Evolutionary conservation across 2,888 invertebrate species (phyloP).

Genomic region (Lochmaea crataegi): DNA sequence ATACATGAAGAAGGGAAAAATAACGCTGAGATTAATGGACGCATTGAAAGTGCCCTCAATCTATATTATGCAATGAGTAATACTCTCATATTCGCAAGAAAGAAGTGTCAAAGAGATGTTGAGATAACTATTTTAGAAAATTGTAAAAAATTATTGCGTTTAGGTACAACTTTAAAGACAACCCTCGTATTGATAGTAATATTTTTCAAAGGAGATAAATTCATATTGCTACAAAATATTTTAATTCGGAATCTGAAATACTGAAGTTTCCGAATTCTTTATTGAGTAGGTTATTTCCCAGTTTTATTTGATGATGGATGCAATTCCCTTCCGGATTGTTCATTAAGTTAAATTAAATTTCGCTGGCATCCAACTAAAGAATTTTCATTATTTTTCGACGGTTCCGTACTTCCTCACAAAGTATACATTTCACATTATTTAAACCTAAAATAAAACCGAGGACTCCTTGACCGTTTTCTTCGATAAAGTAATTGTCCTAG

Average conservation of each 20-base stretch:
- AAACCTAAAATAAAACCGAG: not conserved
- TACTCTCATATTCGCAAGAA: no score
- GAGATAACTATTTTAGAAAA: no score
- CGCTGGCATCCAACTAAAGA: not conserved
- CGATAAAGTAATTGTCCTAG: not conserved
- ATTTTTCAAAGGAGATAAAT: no score
- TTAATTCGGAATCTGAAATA: not conserved
- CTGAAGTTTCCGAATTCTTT: not conserved
- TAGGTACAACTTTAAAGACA: no score
- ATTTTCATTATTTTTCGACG: not conserved
- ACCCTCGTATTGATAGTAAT: no score
- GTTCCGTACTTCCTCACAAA: not conserved
- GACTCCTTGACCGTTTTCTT: not conserved
- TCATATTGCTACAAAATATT: not conserved
- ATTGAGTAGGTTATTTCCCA: not conserved
- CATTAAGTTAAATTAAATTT: conserved; percentile 17
- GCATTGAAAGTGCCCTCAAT: no score
- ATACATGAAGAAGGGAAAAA: no score
- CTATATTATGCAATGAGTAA: no score
- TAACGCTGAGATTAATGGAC: no score
- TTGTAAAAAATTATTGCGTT: no score
- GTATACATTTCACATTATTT: not conserved
- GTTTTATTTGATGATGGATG: conserved; percentile 7
- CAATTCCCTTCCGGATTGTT: conserved; percentile 7
- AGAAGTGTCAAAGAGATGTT: no score